Conservation (phyloP, 2,113 vertebrate genomes). For the Pseudopodoces humilis region DNA sequence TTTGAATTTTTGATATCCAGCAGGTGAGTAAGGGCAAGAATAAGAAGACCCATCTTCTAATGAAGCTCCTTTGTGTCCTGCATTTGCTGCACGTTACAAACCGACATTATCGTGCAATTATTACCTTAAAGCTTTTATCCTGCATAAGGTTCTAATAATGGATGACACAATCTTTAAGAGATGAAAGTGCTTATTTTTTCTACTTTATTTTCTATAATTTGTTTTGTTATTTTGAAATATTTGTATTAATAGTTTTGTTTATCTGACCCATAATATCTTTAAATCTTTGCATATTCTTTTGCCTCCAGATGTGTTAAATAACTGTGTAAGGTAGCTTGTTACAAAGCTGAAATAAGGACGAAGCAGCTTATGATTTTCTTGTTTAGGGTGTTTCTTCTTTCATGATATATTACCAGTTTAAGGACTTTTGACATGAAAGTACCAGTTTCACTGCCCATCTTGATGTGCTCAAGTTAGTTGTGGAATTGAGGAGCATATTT, state of each 20-base stretch:
- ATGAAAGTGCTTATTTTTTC: background rate
- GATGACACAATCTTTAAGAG: background rate
- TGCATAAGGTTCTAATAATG: background rate
- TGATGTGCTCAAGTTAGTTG: background rate
- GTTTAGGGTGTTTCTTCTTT: background rate
- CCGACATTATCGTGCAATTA: background rate
- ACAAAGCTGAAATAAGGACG: background rate
- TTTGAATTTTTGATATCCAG: background rate
- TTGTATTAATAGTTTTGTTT: background rate
- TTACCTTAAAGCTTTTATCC: background rate
- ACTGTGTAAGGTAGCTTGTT: background rate
- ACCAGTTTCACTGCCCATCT: background rate
- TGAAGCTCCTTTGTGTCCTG: background rate
- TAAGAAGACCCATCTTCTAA: background rate
- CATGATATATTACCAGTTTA: background rate
- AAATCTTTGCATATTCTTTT: background rate
- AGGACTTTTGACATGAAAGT: conserved; percentile 3
- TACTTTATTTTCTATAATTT: background rate
- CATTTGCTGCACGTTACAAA: background rate
- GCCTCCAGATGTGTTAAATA: background rate
- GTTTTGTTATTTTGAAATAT: background rate
- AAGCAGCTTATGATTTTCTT: background rate
- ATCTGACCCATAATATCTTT: background rate
- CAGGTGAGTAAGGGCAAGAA: background rate
- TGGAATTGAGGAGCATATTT: background rate